A percentile compares a stretch with the other conserved stretches of the same genome.
Evolutionary conservation across 2,797 vertebrate genomes (phyloP).

Genomic region (Mus caroli): DNA sequence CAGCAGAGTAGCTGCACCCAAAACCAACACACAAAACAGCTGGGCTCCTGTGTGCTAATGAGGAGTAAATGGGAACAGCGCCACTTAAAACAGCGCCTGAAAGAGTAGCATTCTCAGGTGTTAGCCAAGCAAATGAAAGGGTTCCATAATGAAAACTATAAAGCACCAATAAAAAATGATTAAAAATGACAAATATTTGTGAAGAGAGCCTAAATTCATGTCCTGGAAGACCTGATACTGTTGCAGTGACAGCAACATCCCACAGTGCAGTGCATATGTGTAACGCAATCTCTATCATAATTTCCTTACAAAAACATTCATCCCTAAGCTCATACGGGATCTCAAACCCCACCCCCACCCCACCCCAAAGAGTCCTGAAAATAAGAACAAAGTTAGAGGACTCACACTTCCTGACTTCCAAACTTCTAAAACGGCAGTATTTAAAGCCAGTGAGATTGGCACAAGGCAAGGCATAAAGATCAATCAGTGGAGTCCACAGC

Average conservation of each 20-base stretch:
- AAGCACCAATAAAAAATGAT: constrained; percentile 5
- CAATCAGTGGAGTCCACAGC: not conserved
- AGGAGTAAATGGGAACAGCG: not conserved
- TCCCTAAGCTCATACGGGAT: not conserved
- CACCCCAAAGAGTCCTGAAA: not conserved
- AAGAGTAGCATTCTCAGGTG: constrained; percentile 13
- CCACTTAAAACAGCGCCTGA: constrained; percentile 25
- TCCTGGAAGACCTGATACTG: constrained; percentile 25
- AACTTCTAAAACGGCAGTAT: not conserved
- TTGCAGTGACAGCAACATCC: not conserved
- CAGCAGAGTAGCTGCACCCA: not conserved
- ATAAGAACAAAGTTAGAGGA: not conserved
- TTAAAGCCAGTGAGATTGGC: not conserved
- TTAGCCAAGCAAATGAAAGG: constrained; percentile 42
- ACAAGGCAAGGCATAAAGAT: not conserved
- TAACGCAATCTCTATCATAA: not conserved
- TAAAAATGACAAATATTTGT: constrained; percentile 6
- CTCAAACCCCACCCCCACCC: not conserved
- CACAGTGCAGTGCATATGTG: not conserved
- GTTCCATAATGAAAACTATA: not conserved
- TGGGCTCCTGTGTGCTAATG: not conserved
- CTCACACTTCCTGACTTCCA: constrained; percentile 9
- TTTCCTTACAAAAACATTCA: not conserved
- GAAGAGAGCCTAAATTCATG: constrained; percentile 1
- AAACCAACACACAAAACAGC: not conserved